Evolutionary conservation across 1,140 invertebrate species (phyloP), one percentile per base, ranked within the genome.

Genomic region (Drosophila orosa): DNA sequence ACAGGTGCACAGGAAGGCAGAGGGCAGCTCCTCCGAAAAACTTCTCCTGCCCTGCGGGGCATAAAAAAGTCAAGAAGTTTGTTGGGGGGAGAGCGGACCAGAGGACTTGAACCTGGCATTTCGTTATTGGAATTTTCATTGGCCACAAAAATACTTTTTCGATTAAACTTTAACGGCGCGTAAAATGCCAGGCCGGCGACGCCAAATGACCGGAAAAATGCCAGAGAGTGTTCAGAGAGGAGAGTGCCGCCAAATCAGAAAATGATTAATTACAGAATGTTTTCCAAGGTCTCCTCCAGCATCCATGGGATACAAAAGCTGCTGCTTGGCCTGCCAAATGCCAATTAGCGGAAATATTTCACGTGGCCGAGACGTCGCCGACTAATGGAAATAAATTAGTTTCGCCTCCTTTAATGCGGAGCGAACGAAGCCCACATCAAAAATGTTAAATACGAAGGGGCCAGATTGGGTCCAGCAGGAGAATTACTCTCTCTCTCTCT

Each of bases 161-260:
- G 83, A 86, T 86, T 86, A 87, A 87, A 86, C 82, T 86, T 86
- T 87, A 86, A 87, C 83, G 79, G 83, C 78, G 82, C 82, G 82
- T 86, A 80, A 86, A 86, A 86, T 75, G 61, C 65, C 65, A 69
- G 55, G 78, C 52, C 50, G 47, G 47, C 37, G 72, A 44, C 57
- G 72, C 40, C 56, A 67, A 79, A 68, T 78, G 62, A 63, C 48
- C 39, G 59, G 59, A 63, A 80, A 63, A 80, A 72, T 72, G 54
- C 66, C 40, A 47, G 48, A 1, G 19, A 35, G 24, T 10, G 50
- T 33, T 22, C 35, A 10, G 29, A 8, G 24, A 37, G 39, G 4
- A 0, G 17, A 42, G 13, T 59, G 27, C 12, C 17, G 73, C 73
- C 81, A 78, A 86, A 86, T 86, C 83, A 69, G 78, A 82, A 86